Percentiles rank a stretch among this genome's conserved stretches.
Conservation (phyloP, 2,888 invertebrate genomes). For the Heterodera filipjevi region DNA sequence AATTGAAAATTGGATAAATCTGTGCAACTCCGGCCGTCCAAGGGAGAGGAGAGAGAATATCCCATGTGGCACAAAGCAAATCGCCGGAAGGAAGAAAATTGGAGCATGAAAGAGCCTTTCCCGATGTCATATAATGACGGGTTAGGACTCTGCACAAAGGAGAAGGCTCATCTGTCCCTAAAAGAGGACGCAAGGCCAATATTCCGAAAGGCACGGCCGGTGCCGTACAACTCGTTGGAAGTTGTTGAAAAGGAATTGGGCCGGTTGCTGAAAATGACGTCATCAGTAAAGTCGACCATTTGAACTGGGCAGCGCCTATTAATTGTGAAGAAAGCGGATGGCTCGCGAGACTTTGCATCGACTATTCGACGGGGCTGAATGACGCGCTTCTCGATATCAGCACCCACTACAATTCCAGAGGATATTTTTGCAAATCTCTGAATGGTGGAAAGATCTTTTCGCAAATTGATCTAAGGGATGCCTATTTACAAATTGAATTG, state of each 20-base stretch:
- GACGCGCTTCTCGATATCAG: conserved; percentile 38
- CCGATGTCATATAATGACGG: background rate
- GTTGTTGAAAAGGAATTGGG: conserved; percentile 37
- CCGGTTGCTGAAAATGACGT: conserved; percentile 35
- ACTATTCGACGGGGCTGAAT: conserved; percentile 51
- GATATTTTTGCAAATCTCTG: conserved; percentile 45
- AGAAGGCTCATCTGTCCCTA: conserved; percentile 8
- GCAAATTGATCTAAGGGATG: conserved; percentile 48
- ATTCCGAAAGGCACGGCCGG: conserved; percentile 20
- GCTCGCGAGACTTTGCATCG: conserved; percentile 47
- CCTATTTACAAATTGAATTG: conserved; percentile 49
- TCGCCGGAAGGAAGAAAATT: background rate
- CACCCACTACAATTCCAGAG: conserved; percentile 45
- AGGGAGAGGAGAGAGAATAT: background rate
- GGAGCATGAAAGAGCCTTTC: background rate
- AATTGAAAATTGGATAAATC: background rate
- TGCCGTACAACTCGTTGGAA: conserved; percentile 15
- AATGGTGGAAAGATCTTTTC: conserved; percentile 47
- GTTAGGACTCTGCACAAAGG: background rate
- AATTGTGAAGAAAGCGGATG: conserved; percentile 46
- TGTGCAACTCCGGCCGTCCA: background rate
- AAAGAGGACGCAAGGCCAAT: conserved; percentile 16
- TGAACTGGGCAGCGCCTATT: conserved; percentile 51
- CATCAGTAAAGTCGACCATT: conserved; percentile 39
- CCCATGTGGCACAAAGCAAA: background rate